Evolutionary conservation across 2,113 vertebrate genomes (phyloP).

Genomic region (Gasterosteus nipponicus): DNA sequence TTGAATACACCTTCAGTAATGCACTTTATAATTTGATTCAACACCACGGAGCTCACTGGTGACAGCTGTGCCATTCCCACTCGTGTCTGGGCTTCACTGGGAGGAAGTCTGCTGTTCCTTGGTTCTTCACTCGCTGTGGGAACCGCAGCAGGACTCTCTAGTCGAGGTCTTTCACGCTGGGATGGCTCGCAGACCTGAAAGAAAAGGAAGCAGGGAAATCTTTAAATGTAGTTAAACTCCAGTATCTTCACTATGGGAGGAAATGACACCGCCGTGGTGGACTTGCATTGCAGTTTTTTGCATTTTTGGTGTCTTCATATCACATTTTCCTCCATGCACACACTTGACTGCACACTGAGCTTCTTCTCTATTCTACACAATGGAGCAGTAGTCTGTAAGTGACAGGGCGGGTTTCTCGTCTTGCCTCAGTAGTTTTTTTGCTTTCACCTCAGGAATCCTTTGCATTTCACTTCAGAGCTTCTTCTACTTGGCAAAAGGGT

Average conservation of each 20-base stretch:
- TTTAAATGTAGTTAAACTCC: background rate
- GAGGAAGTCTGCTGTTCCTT: conserved; percentile 85
- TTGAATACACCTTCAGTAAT: background rate
- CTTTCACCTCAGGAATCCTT: conserved; percentile 59
- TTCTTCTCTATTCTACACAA: conserved; percentile 14
- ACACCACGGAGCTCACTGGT: conserved; percentile 77
- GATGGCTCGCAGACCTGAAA: conserved; percentile 80
- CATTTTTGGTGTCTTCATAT: background rate
- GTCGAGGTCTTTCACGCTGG: conserved; percentile 76
- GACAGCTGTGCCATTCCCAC: conserved; percentile 89
- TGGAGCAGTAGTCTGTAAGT: conserved; percentile 24
- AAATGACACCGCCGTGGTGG: background rate
- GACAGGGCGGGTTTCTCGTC: conserved; percentile 27
- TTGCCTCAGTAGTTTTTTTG: conserved; percentile 36
- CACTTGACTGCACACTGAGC: conserved; percentile 9
- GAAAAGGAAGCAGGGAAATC: conserved; percentile 10
- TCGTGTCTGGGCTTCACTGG: conserved; percentile 81
- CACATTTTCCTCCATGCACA: background rate
- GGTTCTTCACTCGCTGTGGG: conserved; percentile 86
- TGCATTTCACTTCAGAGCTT: conserved; percentile 50
- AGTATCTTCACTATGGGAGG: conserved; percentile 1
- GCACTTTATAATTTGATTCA: background rate
- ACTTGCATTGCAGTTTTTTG: background rate
- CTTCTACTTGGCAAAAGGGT: conserved; percentile 61
- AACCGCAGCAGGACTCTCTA: conserved; percentile 84